These are phyloP conservation scores for Neodiprion pinetum DNA, from an alignment of 1,140 invertebrate species.

Conservation along the genomic window DNA sequence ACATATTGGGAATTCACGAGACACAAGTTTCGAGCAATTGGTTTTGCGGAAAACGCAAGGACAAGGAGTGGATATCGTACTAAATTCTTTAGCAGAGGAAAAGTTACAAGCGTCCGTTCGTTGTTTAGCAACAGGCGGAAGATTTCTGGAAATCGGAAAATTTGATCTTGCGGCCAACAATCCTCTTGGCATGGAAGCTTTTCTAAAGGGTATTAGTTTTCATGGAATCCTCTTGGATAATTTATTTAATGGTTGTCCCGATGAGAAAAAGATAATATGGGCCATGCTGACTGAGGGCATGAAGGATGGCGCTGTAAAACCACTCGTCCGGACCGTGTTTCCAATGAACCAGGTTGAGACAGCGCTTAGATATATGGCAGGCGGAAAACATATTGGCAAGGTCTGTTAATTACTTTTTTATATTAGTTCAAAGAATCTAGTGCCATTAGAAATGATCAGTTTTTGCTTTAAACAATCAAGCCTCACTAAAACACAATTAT, in stretches of 20 bases:
- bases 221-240: constrained; percentile 58
- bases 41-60: constrained; percentile 59
- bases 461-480: not conserved
- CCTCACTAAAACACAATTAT: not conserved
- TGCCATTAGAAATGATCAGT: constrained; percentile 31
- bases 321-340: constrained; percentile 67
- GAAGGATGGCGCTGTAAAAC: constrained; percentile 67
- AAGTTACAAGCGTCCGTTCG: constrained; percentile 70
- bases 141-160: constrained; percentile 79
- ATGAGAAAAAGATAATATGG: not conserved
- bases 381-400: constrained; percentile 91
- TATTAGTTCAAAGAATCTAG: constrained; percentile 37
- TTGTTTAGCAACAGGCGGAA: constrained; percentile 69
- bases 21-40: constrained; percentile 64
- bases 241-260: constrained; percentile 44
- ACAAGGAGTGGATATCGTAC: constrained; percentile 67
- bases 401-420: constrained; percentile 52
- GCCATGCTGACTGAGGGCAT: constrained; percentile 61
- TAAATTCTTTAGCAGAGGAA: constrained; percentile 71
- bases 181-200: constrained; percentile 67
- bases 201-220: constrained; percentile 58
- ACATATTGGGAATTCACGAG: constrained; percentile 64
- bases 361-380: constrained; percentile 78
- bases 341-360: constrained; percentile 67
- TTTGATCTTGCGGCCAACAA: constrained; percentile 74